Evolutionary conservation across 2,113 vertebrate genomes (phyloP).

Genomic region (Hylia prasina): DNA sequence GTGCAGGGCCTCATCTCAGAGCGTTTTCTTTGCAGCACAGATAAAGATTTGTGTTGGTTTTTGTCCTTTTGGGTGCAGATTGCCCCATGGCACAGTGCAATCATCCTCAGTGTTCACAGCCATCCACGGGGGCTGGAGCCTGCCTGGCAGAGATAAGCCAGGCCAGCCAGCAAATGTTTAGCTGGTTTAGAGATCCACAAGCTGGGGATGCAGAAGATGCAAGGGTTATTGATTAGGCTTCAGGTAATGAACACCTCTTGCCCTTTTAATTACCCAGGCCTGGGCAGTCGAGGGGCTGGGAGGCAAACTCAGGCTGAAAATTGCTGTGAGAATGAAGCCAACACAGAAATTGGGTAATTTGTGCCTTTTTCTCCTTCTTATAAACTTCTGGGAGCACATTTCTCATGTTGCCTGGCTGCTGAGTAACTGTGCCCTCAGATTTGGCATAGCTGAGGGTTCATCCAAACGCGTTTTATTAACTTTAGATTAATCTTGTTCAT

Average conservation of each 20-base stretch:
- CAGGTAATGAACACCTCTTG: neutral
- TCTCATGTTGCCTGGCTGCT: neutral
- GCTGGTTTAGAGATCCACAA: conserved; percentile 5
- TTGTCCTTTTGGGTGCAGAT: neutral
- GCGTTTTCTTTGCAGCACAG: conserved; percentile 13
- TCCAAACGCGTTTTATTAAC: neutral
- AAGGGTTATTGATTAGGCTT: neutral
- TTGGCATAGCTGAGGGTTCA: neutral
- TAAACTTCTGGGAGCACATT: neutral
- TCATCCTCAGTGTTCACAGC: conserved; percentile 23
- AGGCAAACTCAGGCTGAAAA: neutral
- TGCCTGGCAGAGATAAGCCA: conserved; percentile 59
- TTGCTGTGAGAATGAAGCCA: neutral
- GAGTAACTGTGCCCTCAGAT: neutral
- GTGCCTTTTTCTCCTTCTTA: neutral
- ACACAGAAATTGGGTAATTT: neutral
- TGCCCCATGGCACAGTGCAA: neutral
- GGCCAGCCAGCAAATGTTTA: conserved; percentile 48
- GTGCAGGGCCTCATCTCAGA: neutral
- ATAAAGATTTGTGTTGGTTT: neutral
- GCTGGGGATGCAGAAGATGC: neutral
- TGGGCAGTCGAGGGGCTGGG: accelerated
- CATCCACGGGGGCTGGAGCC: conserved; percentile 17
- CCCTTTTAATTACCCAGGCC: neutral
- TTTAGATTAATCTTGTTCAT: neutral